Base-by-base conservation (phyloP, 2,888 invertebrate species). In the Nomada goodeniana region DNA sequence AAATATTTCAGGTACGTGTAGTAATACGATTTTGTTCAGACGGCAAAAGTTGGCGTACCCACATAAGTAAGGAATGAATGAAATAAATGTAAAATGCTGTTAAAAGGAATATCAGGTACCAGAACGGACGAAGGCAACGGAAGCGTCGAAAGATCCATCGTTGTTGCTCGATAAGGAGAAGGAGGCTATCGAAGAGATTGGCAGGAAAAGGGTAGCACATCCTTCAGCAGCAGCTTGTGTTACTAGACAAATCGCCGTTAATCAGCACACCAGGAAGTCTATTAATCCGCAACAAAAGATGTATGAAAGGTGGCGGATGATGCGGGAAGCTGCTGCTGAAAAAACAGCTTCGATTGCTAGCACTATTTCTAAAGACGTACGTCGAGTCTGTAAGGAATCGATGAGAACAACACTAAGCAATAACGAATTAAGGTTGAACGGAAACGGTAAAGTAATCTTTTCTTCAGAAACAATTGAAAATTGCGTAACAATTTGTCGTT, bases 191-290 rank as follows among this genome's bases (percentile, higher is more conserved):
- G 89, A 90, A 65, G 92, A 93, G 36, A 70, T 92, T 3, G 94
- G 94, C 29, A 96, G 96, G 90, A 97, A 97, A 90, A 95, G 98
- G 89, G 95, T 97, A 60, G 98, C 98, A 15, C 96, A 97, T 92
- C 95, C 93, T 50, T 92, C 91, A 15, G 93, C 93, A 18, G 89
- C 89, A 47, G 75, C 80, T 5, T 89, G 80, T 44, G 76, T 90
- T 11, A 83, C 86, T 1, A 90, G 91, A 64, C 89, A 88, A 29
- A 82, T 86, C 60, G 89, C 87, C 47, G 89, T 89, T 36, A 89
- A 84, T 83, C 89, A 91, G n/a, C 90, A 91, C 5, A 70, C 79
- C 5, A 92, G 91, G 67, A 92, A 88, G 50, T 64, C 85, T 0
- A 77, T 81, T 23, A 92, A 89, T 87, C 92, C 93, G 1, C 93